phyloP scores from a whole-genome alignment of 1,140 invertebrate genomes.

The Drosophila equinoxialis region DNA sequence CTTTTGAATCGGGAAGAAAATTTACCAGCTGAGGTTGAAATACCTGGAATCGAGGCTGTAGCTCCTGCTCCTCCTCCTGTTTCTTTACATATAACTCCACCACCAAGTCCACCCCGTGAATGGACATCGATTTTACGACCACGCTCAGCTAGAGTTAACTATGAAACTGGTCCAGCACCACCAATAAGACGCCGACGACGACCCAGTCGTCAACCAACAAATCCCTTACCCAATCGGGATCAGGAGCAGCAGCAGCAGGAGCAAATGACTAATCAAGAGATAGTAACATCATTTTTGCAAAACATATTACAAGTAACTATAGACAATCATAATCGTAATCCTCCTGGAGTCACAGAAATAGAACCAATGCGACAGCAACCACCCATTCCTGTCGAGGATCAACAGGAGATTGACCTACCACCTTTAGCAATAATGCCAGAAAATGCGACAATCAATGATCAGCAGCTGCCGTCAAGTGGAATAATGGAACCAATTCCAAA shows the following conservation, averaged over 20 bases:
- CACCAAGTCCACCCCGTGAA: slow-evolving; percentile 15
- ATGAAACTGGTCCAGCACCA: neutral
- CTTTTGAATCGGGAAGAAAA: slow-evolving; percentile 35
- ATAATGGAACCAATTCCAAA: neutral
- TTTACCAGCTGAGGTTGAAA: neutral
- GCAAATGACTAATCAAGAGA: slow-evolving; percentile 20
- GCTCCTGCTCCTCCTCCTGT: too few relatives aligned
- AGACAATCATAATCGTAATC: neutral
- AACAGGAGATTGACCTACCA: too few relatives aligned
- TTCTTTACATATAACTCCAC: neutral
- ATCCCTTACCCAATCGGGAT: neutral
- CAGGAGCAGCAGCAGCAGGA: neutral
- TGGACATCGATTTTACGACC: slow-evolving; percentile 47
- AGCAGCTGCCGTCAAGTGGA: too few relatives aligned
- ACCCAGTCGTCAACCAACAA: neutral
- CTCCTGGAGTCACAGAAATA: too few relatives aligned
- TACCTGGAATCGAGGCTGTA: too few relatives aligned
- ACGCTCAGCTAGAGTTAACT: slow-evolving; percentile 24
- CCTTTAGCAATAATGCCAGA: too few relatives aligned
- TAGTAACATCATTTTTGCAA: slow-evolving; percentile 33
- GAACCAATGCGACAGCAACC: too few relatives aligned
- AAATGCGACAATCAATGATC: too few relatives aligned
- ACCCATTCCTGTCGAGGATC: too few relatives aligned
- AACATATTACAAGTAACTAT: slow-evolving; percentile 32
- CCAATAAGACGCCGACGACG: neutral